These are phyloP conservation scores for Uromys caudimaculatus DNA, from an alignment of 2,797 vertebrate genomes.

Conservation along the genomic window DNA sequence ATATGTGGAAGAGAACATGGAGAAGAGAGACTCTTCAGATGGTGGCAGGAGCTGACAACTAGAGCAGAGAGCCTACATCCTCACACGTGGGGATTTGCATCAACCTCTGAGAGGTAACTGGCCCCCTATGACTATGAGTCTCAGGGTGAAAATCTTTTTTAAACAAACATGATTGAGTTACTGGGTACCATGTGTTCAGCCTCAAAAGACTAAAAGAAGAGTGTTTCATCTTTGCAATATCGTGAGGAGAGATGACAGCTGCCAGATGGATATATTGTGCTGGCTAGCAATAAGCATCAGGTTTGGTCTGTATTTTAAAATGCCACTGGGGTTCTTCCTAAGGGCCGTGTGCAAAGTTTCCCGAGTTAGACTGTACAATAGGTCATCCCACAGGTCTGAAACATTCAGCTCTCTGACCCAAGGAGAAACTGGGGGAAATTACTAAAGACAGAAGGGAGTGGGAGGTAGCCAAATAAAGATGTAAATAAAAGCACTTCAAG, in stretches of 20 bases:
- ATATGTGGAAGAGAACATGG: not conserved
- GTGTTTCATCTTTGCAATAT: not conserved
- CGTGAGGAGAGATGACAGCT: too few relatives aligned
- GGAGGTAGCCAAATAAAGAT: not conserved
- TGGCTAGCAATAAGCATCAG: not conserved
- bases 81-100: not conserved
- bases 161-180: not conserved
- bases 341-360: not conserved
- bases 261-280: not conserved
- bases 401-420: not conserved
- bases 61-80: rapidly evolving
- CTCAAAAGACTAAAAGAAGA: not conserved
- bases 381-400: not conserved
- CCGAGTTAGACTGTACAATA: not conserved
- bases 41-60: not conserved
- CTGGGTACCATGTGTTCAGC: not conserved
- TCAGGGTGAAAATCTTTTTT: not conserved
- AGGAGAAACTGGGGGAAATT: not conserved
- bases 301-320: not conserved
- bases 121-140: not conserved
- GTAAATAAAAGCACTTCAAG: not conserved
- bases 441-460: not conserved
- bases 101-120: not conserved
- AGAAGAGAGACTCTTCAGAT: not conserved
- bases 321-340: not conserved